These are phyloP conservation scores for Gouania willdenowi DNA, from an alignment of 2,797 vertebrate species.

Conservation along the genomic window DNA sequence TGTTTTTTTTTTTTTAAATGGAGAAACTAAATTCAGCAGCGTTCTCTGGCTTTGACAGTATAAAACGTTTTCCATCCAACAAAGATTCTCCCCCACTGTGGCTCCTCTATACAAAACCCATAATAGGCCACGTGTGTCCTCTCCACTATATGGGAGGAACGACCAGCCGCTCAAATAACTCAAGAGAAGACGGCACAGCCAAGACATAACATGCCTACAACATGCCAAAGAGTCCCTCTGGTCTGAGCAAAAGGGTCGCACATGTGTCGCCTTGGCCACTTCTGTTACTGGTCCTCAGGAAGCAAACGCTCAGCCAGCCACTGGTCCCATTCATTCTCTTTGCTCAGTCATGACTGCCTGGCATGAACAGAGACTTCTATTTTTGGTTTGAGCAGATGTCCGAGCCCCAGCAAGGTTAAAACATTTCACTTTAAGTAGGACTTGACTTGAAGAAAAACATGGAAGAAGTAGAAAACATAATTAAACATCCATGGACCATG, in stretches of 20 bases:
- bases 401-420: slow-evolving; percentile 30
- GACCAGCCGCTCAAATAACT: slow-evolving; percentile 7
- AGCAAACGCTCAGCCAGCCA: slow-evolving; percentile 11
- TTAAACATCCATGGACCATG: too few species aligned
- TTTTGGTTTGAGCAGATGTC: slow-evolving; percentile 59
- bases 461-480: neutral
- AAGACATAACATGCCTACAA: neutral
- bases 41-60: neutral
- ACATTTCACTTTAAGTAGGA: slow-evolving; percentile 8
- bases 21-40: neutral
- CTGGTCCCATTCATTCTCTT: slow-evolving; percentile 18
- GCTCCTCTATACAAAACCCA: neutral
- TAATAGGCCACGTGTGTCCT: neutral
- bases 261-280: slow-evolving; percentile 49
- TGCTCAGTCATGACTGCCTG: slow-evolving; percentile 56
- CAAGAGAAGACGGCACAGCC: neutral
- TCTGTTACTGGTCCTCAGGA: slow-evolving; percentile 26
- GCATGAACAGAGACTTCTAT: slow-evolving; percentile 43
- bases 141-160: neutral
- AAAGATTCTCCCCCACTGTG: neutral
- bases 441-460: neutral
- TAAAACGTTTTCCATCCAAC: neutral
- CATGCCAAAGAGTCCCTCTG: slow-evolving; percentile 9
- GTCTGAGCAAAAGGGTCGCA: slow-evolving; percentile 43
- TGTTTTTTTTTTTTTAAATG: neutral